Percentiles rank a stretch among this genome's conserved stretches.
Evolutionary conservation across 2,888 invertebrate species (phyloP).

Genomic region (Drosophila emarginata): DNA sequence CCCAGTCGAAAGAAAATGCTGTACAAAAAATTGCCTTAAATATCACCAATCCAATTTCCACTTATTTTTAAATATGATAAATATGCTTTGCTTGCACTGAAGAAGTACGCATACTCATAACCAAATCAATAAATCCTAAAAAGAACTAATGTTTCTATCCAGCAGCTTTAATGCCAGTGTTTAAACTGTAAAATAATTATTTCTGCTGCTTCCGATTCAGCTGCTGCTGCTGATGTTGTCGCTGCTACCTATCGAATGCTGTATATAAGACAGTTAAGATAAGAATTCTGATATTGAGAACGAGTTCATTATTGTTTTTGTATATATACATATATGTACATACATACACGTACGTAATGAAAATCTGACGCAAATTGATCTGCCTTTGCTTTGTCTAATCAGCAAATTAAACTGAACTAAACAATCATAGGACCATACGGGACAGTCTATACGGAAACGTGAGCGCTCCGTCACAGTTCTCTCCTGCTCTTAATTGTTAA

Average conservation of each 20-base stretch:
- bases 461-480: neutral
- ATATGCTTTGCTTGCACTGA: conserved; percentile 23
- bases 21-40: conserved; percentile 16
- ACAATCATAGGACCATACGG: neutral
- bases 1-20: conserved; percentile 9
- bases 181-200: conserved; percentile 13
- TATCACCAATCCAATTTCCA: conserved; percentile 3
- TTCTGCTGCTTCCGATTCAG: conserved; percentile 3
- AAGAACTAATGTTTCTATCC: neutral
- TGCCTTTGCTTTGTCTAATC: neutral
- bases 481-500: neutral
- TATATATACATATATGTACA: neutral
- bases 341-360: neutral
- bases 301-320: neutral
- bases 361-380: neutral
- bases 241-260: neutral
- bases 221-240: conserved; percentile 10
- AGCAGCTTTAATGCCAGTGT: conserved; percentile 2
- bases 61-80: neutral
- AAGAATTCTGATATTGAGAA: neutral
- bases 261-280: neutral
- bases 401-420: neutral
- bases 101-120: conserved; percentile 29
- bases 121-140: neutral
- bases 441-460: neutral